Evolutionary conservation across 2,888 invertebrate species (phyloP).

Genomic region (Leptinotarsa juncta): DNA sequence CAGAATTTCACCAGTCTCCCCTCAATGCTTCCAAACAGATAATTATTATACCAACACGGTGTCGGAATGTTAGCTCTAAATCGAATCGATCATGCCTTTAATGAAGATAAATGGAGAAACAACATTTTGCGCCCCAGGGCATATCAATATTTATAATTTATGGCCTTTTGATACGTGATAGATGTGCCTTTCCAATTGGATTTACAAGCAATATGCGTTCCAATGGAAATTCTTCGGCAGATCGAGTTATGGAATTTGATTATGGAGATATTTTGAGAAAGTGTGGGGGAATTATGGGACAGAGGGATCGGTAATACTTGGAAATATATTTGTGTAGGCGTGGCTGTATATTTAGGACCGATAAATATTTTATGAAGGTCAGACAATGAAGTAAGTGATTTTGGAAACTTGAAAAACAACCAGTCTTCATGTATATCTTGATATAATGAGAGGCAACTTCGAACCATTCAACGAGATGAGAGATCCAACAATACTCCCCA

Average conservation of each 20-base stretch:
- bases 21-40: neutral
- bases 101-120: slow-evolving; percentile 28
- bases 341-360: no score
- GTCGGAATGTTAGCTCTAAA: neutral
- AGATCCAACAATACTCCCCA: no score
- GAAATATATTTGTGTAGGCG: no score
- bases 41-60: neutral
- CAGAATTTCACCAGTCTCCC: neutral
- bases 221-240: neutral
- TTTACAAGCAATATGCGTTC: neutral
- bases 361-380: no score
- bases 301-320: no score
- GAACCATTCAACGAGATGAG: no score
- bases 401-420: no score
- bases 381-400: no score
- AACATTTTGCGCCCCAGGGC: slow-evolving; percentile 7
- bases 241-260: neutral
- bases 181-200: neutral
- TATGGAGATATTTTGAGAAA: neutral
- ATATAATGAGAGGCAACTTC: no score
- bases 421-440: no score
- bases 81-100: slow-evolving; percentile 6
- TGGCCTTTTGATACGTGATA: slow-evolving; percentile 22
- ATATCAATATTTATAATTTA: slow-evolving; percentile 23
- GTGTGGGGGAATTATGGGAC: neutral